Evolutionary conservation across 2,888 invertebrate species (phyloP).

Genomic region (Chromoteleia sp.): DNA sequence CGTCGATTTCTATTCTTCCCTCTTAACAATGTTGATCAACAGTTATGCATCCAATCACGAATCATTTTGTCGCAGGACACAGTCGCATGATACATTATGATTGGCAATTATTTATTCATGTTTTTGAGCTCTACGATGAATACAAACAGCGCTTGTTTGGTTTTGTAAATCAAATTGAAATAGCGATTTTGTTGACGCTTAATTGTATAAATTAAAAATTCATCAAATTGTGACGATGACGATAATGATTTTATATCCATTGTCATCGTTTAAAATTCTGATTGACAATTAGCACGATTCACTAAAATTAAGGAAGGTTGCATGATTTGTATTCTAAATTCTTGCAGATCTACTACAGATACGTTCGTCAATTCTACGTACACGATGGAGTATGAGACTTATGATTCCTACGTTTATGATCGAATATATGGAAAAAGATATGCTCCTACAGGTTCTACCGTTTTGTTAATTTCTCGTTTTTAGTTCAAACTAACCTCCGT

Average conservation of each 20-base stretch:
- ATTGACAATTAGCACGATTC: slow-evolving; percentile 34
- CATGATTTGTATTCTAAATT: slow-evolving; percentile 41
- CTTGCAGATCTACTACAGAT: slow-evolving; percentile 46
- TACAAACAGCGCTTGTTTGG: slow-evolving; percentile 8
- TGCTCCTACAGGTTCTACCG: slow-evolving; percentile 38
- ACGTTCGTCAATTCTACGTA: slow-evolving; percentile 53
- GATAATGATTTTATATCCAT: slow-evolving; percentile 8
- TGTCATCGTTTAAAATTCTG: slow-evolving; percentile 11
- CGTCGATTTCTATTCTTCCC: slow-evolving; percentile 35
- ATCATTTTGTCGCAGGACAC: slow-evolving; percentile 41
- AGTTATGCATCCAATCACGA: slow-evolving; percentile 42
- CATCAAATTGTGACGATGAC: no score
- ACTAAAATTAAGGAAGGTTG: slow-evolving; percentile 27
- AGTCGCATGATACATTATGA: slow-evolving; percentile 55
- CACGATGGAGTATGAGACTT: slow-evolving; percentile 46
- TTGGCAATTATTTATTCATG: slow-evolving; percentile 42
- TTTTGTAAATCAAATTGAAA: not conserved
- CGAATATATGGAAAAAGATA: slow-evolving; percentile 58
- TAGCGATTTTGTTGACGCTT: no score
- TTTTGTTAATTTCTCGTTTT: slow-evolving; percentile 10
- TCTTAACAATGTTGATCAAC: slow-evolving; percentile 49
- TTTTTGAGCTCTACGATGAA: slow-evolving; percentile 33
- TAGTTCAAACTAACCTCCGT: slow-evolving; percentile 19
- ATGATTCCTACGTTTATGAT: slow-evolving; percentile 58
- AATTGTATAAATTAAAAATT: no score